Evolutionary conservation across 2,888 invertebrate genomes (phyloP), one percentile per base, ranked within the genome.

Genomic region (Callimorpha dominula): DNA sequence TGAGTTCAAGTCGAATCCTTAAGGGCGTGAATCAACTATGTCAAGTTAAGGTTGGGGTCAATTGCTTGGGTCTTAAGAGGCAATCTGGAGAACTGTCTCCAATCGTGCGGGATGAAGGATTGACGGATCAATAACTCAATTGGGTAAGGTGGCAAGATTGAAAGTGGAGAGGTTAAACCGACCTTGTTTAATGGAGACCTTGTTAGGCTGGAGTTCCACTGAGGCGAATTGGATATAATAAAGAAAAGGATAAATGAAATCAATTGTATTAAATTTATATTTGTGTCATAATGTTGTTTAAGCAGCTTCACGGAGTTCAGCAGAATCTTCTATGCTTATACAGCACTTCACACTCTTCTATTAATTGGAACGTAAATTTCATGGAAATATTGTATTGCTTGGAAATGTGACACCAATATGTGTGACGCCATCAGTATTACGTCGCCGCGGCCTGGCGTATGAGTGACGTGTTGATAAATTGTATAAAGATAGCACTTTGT

Each of bases 381-480:
- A 64, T 7, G 17, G 15, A 54, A 20, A 65, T 46, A 65, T 15
- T 54, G 57, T 70, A 52, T 54, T 54, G 11, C 40, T 40, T 12
- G 3, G 14, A 15, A 46, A n/a, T 43, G 15, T 40, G 57, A 4
- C 15, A 31, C 8, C 43, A n/a, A 57, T 71, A 57, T 42, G 31
- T 42, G 43, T 71, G 65, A 68, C 71, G 49, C 52, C 54, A 70
- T 43, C 52, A 54, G 17, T 54, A 31, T 68, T 65, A 71, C 74
- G 71, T 71, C 71, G 57, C 40, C 57, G 9, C 65, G 17, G 62
- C 31, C 20, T 70, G 73, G 43, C 66, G 63, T 69, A 62, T 73
- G 73, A 73, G 62, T 73, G 73, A 73, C 54, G 52, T 52, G n/a
- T 65, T 69, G 65, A 69, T 73, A 62, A 72, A 72, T 72, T 57